Percentiles rank a stretch among this genome's conserved stretches.
phyloP scores from a whole-genome alignment of 2,888 invertebrate species.

The Ischnura elegans region DNA sequence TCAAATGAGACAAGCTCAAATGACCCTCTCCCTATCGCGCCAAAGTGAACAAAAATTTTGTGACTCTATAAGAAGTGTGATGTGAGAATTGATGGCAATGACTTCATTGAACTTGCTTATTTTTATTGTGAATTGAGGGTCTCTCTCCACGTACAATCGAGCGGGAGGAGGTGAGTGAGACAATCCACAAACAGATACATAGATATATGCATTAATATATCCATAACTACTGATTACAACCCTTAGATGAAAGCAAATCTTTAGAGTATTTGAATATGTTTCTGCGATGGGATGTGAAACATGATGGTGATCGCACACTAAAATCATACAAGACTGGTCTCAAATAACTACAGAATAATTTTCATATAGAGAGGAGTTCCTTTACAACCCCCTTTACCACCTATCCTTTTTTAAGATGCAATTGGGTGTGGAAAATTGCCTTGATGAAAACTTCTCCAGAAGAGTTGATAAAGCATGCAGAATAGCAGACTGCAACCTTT shows the following conservation, averaged over 20 bases:
- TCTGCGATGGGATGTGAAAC: neutral
- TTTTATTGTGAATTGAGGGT: slow-evolving; percentile 62
- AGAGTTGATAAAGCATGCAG: slow-evolving; percentile 30
- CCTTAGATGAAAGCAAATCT: neutral
- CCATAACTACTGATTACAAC: slow-evolving; percentile 2
- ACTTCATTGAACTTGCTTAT: slow-evolving; percentile 27
- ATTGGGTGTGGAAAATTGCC: neutral
- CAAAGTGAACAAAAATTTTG: slow-evolving; percentile 43
- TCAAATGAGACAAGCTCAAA: slow-evolving; percentile 59
- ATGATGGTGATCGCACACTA: neutral
- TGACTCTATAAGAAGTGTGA: slow-evolving; percentile 52
- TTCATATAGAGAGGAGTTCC: slow-evolving; percentile 62
- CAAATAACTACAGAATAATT: neutral
- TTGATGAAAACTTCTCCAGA: neutral
- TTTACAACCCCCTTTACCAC: neutral
- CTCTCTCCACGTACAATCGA: slow-evolving; percentile 33
- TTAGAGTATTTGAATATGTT: neutral
- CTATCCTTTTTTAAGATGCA: neutral
- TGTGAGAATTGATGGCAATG: slow-evolving; percentile 43
- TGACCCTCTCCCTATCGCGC: slow-evolving; percentile 8
- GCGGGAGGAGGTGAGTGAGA: slow-evolving; percentile 67
- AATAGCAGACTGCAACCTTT: slow-evolving; percentile 51
- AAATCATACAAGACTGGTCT: neutral
- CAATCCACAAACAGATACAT: neutral
- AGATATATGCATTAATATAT: too few relatives aligned